Evolutionary conservation across 2,888 invertebrate species (phyloP).

Genomic region (Himalopsyche japonica): DNA sequence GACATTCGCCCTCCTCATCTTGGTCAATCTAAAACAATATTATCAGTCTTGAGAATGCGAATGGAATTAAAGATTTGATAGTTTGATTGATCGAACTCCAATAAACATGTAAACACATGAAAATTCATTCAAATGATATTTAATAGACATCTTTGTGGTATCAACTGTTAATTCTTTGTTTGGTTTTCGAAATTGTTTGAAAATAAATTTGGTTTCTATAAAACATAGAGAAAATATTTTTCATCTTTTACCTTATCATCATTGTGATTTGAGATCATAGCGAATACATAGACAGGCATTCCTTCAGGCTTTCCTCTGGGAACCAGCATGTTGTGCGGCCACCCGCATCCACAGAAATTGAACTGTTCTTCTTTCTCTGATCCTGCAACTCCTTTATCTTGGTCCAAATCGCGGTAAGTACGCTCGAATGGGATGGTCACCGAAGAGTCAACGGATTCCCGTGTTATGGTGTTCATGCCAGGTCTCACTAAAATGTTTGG

Average conservation of each 20-base stretch:
- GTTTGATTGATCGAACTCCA: no score
- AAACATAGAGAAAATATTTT: no score
- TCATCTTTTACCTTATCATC: not conserved
- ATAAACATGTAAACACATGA: no score
- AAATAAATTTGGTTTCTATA: no score
- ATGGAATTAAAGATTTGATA: no score
- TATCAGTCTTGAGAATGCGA: no score
- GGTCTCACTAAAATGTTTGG: not conserved
- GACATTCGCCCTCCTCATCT: constrained; percentile 59
- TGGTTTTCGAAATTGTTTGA: no score
- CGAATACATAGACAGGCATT: constrained; percentile 1
- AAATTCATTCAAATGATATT: no score
- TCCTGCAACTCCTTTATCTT: constrained; percentile 41
- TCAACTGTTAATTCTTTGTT: no score
- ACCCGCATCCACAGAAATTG: constrained; percentile 69
- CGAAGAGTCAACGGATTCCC: constrained; percentile 71
- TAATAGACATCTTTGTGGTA: no score
- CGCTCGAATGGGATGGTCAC: constrained; percentile 82
- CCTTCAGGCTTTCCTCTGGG: constrained; percentile 44
- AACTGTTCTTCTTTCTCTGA: constrained; percentile 55
- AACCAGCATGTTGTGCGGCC: constrained; percentile 47
- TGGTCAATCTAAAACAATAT: constrained; percentile 56
- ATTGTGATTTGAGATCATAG: not conserved
- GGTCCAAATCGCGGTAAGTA: constrained; percentile 73
- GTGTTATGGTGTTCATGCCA: constrained; percentile 68